Base-by-base conservation (phyloP, 2,888 invertebrate species). In the Trichogramma dendrolimi region DNA sequence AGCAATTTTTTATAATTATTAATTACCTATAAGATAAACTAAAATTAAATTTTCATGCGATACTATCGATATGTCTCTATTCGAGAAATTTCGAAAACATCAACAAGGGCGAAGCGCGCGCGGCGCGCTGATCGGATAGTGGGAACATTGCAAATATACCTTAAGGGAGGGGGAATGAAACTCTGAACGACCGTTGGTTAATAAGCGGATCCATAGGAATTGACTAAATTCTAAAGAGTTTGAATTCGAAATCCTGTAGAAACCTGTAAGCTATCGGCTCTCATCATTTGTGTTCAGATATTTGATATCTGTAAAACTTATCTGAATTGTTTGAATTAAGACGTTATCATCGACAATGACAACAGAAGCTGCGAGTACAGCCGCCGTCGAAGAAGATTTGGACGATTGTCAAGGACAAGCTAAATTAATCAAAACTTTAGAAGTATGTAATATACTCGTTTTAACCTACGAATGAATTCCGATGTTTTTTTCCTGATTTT, bases 381-480 rank as follows among this genome's bases (percentile, higher is more conserved):
- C 71, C 48, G 71, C 71, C 7, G 74, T 73, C 7, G 71, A 73
- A 4, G 65, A 70, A 4, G 71, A 73, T 40, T 70, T 69, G 6
- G 72, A 67, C 51, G 68, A 66, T n/a, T 67, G 68, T 5, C 70
- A 73, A 59, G 73, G 72, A 8, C 69, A 70, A 67, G 71, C 71
- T 5, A 77, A 75, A 66, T 65, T 76, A 41, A 67, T 77, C 47
- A 75, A 75, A 67, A 68, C 72, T 42, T 66, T 77, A 14, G 76
- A 77, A 70, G 77, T 77, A 66, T 44, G 39, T 10, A 4, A 7
- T 11, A 14, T 51, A 6, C 41, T 42, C 27, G 10, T 1, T 49
- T 44, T 39, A 6, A 39, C 6, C n/a, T 27, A 8, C 2, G 6
- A 52, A 6, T 3, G 1, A 5, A 3, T 52, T 14, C 3, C 38